Base-by-base conservation (phyloP, 2,113 vertebrate species). In the Ailuropoda melanoleuca region DNA sequence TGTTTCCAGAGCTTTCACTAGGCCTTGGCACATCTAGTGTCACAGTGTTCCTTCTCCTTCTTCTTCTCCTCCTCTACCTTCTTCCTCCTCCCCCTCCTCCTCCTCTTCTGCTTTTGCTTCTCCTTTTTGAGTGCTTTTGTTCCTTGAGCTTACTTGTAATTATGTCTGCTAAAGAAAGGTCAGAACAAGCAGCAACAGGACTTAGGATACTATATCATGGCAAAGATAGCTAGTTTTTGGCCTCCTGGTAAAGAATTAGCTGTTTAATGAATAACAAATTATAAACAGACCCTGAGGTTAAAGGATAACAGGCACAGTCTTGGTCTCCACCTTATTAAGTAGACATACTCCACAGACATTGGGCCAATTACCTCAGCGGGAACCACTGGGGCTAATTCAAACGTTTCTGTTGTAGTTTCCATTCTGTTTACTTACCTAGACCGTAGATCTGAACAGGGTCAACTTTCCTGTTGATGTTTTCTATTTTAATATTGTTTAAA, bases 181-280 rank as follows among this genome's bases (percentile, higher is more conserved):
- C 14, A 17, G 53, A 37, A 43, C 68, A 91, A 88, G 70, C 34
- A 87, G 53, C 26, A 34, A 24, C 82, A 72, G n/a, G 19, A 53
- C 39, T 83, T 24, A 29, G 48, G 82, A 93, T 80, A 34, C 56
- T 4, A 0, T 17, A 11, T 58, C 37, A 29, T 1, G 4, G 55
- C 72, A 62, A 37, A 91, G 84, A 87, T 23, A 93, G 43, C n/a
- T 53, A 48, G 26, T 14, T 66, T 92, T 66, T 37, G n/a, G 10
- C 19, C 88, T 89, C 62, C 39, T 58, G 21, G 53, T 88, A 68
- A 91, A 90, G 53, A 93, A 77, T 37, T 84, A 43, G 80, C 24
- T 81, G 58, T 88, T 91, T 88, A 89, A 50, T 91, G 91, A 92
- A 81, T 90, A 93, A 89, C 77, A 93, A 66, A 80, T 89, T 83